phyloP scores from a whole-genome alignment of 2,113 vertebrate species.

The Philantomba maxwellii region DNA sequence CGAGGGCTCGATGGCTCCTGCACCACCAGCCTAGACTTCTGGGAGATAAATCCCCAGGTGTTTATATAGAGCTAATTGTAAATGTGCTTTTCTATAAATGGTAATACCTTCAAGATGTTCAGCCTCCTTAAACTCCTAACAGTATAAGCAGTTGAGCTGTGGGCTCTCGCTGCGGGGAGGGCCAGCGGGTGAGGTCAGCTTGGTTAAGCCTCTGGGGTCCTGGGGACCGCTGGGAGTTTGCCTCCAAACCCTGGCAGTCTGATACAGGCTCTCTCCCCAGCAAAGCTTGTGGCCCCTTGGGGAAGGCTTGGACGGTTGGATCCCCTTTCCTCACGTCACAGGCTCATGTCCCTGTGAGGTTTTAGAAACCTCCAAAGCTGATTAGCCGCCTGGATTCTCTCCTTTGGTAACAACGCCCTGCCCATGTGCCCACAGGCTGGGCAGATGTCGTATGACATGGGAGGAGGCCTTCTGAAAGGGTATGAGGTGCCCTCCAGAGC shows the following conservation, averaged over 20 bases:
- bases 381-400: background rate
- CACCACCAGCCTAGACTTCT: background rate
- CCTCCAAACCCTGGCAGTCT: background rate
- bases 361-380: slow-evolving; percentile 23
- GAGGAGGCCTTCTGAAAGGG: background rate
- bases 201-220: slow-evolving; percentile 7
- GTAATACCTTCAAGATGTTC: slow-evolving; percentile 35
- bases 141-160: background rate
- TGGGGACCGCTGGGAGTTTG: background rate
- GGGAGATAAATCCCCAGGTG: slow-evolving; percentile 24
- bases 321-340: background rate
- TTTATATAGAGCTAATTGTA: slow-evolving; percentile 14
- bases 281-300: background rate
- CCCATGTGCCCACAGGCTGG: background rate
- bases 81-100: slow-evolving; percentile 24
- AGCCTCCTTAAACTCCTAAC: slow-evolving; percentile 6
- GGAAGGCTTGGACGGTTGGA: background rate
- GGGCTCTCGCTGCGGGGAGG: background rate
- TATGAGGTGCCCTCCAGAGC: background rate
- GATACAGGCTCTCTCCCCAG: background rate
- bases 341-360: background rate
- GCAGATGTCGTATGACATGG: background rate
- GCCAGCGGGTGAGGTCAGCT: background rate
- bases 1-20: background rate
- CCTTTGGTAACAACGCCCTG: background rate